These are phyloP conservation scores for Drosophila parthenogenetica DNA, from an alignment of 2,888 invertebrate species.

Conservation along the genomic window DNA sequence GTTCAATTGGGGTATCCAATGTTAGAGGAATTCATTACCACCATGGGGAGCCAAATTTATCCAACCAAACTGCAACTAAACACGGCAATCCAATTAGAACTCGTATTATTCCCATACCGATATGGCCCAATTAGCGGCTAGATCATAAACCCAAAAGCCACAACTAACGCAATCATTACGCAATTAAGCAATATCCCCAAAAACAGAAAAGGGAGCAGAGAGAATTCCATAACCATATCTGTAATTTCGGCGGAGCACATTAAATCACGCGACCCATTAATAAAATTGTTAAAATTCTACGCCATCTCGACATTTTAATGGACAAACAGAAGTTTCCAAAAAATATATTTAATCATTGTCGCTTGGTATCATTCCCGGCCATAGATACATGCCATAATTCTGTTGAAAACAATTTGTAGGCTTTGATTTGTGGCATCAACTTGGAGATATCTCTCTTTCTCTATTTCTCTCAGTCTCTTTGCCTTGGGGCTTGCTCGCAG, in stretches of 20 bases:
- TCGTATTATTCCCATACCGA: constrained; percentile 37
- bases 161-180: constrained; percentile 77
- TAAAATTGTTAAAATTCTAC: constrained; percentile 70
- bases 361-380: constrained; percentile 49
- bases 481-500: constrained; percentile 39
- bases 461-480: neutral
- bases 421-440: constrained; percentile 63
- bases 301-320: constrained; percentile 53
- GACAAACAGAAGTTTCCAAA: constrained; percentile 64
- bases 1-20: constrained; percentile 13
- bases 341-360: constrained; percentile 76
- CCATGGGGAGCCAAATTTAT: constrained; percentile 53
- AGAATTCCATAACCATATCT: constrained; percentile 24
- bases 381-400: constrained; percentile 73
- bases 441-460: constrained; percentile 3
- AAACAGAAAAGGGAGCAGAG: constrained; percentile 19
- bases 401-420: constrained; percentile 76
- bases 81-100: constrained; percentile 51
- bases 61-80: constrained; percentile 24
- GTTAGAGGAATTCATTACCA: constrained; percentile 48
- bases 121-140: constrained; percentile 69
- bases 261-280: constrained; percentile 79
- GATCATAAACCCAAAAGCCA: constrained; percentile 62
- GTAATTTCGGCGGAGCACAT: constrained; percentile 46
- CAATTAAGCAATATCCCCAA: constrained; percentile 57